A percentile compares a stretch with the other conserved stretches of the same genome.
Conservation (phyloP, 2,797 vertebrate species). For the Spea hammondii region DNA sequence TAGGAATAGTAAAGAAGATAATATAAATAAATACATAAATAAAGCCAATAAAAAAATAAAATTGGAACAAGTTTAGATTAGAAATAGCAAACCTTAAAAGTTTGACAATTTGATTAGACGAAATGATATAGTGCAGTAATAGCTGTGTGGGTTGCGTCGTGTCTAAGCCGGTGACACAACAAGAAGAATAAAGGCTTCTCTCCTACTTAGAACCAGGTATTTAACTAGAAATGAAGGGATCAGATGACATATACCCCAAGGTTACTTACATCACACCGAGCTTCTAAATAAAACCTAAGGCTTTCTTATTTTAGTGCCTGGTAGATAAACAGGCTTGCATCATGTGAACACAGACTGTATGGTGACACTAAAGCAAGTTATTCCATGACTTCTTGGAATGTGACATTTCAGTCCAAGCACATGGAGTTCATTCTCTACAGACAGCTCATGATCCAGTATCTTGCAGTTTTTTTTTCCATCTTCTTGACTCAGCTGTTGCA, state of each 20-base stretch:
- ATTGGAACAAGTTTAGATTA: conserved; percentile 31
- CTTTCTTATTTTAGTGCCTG: conserved; percentile 64
- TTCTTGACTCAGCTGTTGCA: conserved; percentile 55
- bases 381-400: conserved; percentile 68
- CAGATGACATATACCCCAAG: conserved; percentile 63
- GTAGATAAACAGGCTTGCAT: conserved; percentile 66
- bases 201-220: conserved; percentile 58
- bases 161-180: conserved; percentile 53
- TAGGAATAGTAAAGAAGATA: too few species aligned
- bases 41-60: neutral
- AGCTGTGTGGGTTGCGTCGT: conserved; percentile 49
- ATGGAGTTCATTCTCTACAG: conserved; percentile 55
- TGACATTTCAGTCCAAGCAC: conserved; percentile 72
- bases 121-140: conserved; percentile 50
- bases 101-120: conserved; percentile 57
- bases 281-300: conserved; percentile 70
- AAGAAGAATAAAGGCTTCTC: conserved; percentile 54
- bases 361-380: conserved; percentile 61
- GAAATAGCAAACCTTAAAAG: conserved; percentile 51
- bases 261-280: conserved; percentile 56
- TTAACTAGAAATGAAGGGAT: conserved; percentile 57
- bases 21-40: too few species aligned
- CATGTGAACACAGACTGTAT: conserved; percentile 62
- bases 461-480: conserved; percentile 53
- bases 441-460: conserved; percentile 48